These are phyloP conservation scores for Monomorium pharaonis DNA, from an alignment of 1,140 invertebrate species.

Conservation along the genomic window DNA sequence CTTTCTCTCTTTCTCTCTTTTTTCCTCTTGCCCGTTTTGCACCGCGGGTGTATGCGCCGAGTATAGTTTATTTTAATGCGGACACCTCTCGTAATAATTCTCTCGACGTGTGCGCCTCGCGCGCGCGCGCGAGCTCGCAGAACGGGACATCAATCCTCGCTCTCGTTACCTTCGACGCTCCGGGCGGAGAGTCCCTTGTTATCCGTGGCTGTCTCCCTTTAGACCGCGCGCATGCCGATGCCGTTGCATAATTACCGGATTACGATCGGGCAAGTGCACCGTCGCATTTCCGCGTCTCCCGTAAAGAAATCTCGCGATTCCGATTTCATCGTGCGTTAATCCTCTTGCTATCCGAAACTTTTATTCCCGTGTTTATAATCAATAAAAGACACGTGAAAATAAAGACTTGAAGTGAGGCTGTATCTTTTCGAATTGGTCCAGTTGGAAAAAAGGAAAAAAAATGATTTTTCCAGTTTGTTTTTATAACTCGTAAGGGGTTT, in stretches of 20 bases:
- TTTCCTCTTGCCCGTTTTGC: too few relatives aligned
- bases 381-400: background rate
- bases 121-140: conserved; percentile 16
- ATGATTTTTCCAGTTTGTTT: background rate
- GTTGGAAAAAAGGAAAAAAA: background rate
- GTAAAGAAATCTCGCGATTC: conserved; percentile 31
- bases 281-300: conserved; percentile 34
- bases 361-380: background rate
- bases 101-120: conserved; percentile 34
- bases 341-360: background rate
- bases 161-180: conserved; percentile 69
- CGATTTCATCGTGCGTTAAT: too few relatives aligned
- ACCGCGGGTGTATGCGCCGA: background rate
- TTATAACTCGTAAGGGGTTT: background rate
- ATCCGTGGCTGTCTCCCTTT: conserved; percentile 41
- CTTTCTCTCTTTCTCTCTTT: conserved; percentile 51
- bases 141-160: conserved; percentile 68
- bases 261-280: conserved; percentile 59
- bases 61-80: conserved; percentile 63
- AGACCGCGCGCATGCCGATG: conserved; percentile 60
- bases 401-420: background rate
- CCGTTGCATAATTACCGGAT: conserved; percentile 66
- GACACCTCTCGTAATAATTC: conserved; percentile 67
- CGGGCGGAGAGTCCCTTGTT: conserved; percentile 65
- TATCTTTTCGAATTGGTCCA: background rate